Percentiles rank a stretch among this genome's conserved stretches.
Evolutionary conservation across 2,797 vertebrate species (phyloP).

Genomic region (Clarias laeviceps): DNA sequence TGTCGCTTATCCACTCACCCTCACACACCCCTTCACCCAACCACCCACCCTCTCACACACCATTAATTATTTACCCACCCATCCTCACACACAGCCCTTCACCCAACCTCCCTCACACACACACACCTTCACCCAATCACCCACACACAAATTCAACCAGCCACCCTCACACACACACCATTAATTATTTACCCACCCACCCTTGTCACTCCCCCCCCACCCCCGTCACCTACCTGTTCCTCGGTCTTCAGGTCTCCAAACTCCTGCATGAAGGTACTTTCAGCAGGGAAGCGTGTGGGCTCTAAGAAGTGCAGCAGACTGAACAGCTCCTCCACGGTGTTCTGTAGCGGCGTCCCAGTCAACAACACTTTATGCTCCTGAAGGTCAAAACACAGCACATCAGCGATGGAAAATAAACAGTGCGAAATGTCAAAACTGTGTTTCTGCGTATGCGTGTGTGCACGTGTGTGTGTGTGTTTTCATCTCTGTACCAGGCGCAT

Average conservation of each 20-base stretch:
- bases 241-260: slow-evolving; percentile 98
- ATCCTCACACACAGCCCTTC: neutral
- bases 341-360: slow-evolving; percentile 97
- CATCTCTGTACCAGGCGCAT: slow-evolving; percentile 86
- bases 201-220: too few species aligned
- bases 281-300: slow-evolving; percentile 90
- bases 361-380: slow-evolving; percentile 97
- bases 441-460: neutral
- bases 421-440: neutral
- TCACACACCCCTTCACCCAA: neutral
- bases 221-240: slow-evolving; percentile 82
- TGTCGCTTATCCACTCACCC: neutral
- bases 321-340: slow-evolving; percentile 98
- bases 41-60: neutral
- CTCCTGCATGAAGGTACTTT: slow-evolving; percentile 97
- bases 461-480: neutral
- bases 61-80: too few species aligned
- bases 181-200: too few species aligned
- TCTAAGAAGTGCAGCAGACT: slow-evolving; percentile 98
- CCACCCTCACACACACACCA: neutral
- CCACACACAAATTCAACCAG: too few species aligned
- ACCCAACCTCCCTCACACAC: neutral
- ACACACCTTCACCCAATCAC: neutral
- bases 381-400: slow-evolving; percentile 26
- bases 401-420: neutral